phyloP scores from a whole-genome alignment of 1,140 invertebrate genomes.

The Papilio xuthus region DNA sequence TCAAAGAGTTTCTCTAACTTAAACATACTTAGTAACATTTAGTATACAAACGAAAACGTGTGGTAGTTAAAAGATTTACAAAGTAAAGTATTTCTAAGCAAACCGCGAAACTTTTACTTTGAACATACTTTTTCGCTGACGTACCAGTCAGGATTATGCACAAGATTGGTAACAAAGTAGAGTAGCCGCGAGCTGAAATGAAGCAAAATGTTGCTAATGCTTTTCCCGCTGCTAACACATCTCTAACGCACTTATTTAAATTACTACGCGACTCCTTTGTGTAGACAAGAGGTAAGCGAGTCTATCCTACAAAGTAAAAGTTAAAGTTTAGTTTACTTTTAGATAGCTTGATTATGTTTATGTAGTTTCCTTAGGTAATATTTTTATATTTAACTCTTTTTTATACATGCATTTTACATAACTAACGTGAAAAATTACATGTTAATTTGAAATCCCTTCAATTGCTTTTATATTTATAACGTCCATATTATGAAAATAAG shows the following conservation, averaged over 20 bases:
- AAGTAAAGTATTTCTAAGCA: constrained; percentile 14
- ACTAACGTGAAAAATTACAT: no score
- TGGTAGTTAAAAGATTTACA: constrained; percentile 4
- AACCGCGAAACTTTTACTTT: constrained; percentile 6
- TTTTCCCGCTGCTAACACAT: constrained; percentile 58
- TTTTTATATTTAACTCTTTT: no score
- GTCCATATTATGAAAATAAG: no score
- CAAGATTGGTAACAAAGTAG: constrained; percentile 48
- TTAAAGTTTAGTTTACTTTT: background rate
- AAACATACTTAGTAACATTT: background rate
- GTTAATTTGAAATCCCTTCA: no score
- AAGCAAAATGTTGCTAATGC: constrained; percentile 47
- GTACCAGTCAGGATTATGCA: background rate
- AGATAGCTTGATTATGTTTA: background rate
- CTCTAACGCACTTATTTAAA: constrained; percentile 65
- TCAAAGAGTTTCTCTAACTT: background rate
- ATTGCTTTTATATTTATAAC: no score
- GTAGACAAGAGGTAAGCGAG: background rate
- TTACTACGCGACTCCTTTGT: constrained; percentile 22
- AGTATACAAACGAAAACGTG: background rate
- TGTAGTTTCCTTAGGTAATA: no score
- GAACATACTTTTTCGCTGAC: background rate
- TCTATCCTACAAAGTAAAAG: background rate
- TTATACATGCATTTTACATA: no score
- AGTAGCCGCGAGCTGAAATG: constrained; percentile 55